A percentile compares a stretch with the other conserved stretches of the same genome.
phyloP scores from a whole-genome alignment of 1,140 invertebrate species.

The Drosophila watanabei region DNA sequence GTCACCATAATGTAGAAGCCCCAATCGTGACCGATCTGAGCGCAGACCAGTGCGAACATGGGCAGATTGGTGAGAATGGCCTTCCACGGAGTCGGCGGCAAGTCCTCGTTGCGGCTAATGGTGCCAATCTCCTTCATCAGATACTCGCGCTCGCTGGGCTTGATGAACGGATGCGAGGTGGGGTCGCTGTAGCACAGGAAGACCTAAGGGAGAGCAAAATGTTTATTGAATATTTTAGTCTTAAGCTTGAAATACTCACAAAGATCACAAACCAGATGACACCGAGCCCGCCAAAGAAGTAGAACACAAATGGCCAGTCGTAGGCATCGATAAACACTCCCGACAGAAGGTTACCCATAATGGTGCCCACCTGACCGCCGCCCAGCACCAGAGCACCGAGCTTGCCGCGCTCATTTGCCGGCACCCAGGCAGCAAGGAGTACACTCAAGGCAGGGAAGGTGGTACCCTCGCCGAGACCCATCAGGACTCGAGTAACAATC shows the following conservation, averaged over 20 bases:
- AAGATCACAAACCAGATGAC: slow-evolving; percentile 91
- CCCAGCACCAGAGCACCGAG: slow-evolving; percentile 91
- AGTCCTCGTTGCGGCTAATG: slow-evolving; percentile 86
- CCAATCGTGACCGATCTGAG: slow-evolving; percentile 95
- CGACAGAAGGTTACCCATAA: slow-evolving; percentile 90
- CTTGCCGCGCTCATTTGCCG: slow-evolving; percentile 90
- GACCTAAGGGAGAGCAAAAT: slow-evolving; percentile 64
- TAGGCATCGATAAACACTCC: slow-evolving; percentile 89
- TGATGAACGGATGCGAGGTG: slow-evolving; percentile 93
- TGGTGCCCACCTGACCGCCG: slow-evolving; percentile 90
- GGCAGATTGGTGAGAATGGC: slow-evolving; percentile 91
- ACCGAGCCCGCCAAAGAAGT: slow-evolving; percentile 92
- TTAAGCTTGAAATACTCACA: slow-evolving; percentile 85
- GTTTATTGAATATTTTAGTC: neutral
- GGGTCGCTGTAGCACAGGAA: slow-evolving; percentile 92
- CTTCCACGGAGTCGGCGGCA: slow-evolving; percentile 90
- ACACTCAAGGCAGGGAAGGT: slow-evolving; percentile 92
- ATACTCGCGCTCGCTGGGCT: slow-evolving; percentile 91
- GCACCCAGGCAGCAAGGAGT: slow-evolving; percentile 91
- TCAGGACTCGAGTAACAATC: slow-evolving; percentile 89
- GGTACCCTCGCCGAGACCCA: slow-evolving; percentile 91
- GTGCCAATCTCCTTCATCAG: slow-evolving; percentile 89
- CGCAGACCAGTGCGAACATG: slow-evolving; percentile 90
- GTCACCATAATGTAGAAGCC: slow-evolving; percentile 97
- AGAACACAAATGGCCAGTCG: slow-evolving; percentile 93